phyloP scores from a whole-genome alignment of 2,888 invertebrate species.

The Drosophila mettleri region DNA sequence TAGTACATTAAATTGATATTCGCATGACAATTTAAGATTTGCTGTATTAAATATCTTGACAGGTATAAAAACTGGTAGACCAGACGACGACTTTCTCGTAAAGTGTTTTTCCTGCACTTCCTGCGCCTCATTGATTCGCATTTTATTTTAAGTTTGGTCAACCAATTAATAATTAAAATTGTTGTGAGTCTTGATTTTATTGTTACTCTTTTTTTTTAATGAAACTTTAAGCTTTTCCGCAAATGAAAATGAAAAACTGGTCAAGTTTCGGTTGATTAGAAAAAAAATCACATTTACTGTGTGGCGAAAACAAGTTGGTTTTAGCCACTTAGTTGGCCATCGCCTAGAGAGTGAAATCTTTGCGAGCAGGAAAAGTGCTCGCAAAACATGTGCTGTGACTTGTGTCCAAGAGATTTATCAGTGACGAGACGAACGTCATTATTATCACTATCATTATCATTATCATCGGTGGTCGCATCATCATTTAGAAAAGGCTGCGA shows the following conservation, averaged over 20 bases:
- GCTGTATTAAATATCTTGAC: not conserved
- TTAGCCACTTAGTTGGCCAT: constrained; percentile 38
- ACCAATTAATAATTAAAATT: constrained; percentile 48
- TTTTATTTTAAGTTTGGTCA: constrained; percentile 20
- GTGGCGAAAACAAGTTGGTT: constrained; percentile 59
- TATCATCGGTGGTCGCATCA: constrained; percentile 10
- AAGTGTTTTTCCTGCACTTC: constrained; percentile 30
- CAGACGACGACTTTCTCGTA: constrained; percentile 30
- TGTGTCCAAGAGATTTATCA: constrained; percentile 51
- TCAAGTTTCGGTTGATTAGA: constrained; percentile 41
- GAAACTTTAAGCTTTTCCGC: constrained; percentile 58
- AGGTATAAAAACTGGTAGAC: not conserved
- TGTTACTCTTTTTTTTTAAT: not conserved
- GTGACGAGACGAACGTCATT: constrained; percentile 25
- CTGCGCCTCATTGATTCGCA: constrained; percentile 22
- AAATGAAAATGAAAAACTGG: constrained; percentile 67
- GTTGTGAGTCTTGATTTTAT: constrained; percentile 9
- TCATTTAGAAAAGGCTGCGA: constrained; percentile 47
- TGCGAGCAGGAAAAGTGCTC: constrained; percentile 61
- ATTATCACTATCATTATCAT: constrained; percentile 27
- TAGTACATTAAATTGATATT: not conserved
- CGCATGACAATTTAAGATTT: not conserved
- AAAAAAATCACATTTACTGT: constrained; percentile 46
- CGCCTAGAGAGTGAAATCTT: constrained; percentile 71
- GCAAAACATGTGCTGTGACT: constrained; percentile 66